Conservation (phyloP, 1,140 invertebrate genomes). For the Drosophila subpulchrella region DNA sequence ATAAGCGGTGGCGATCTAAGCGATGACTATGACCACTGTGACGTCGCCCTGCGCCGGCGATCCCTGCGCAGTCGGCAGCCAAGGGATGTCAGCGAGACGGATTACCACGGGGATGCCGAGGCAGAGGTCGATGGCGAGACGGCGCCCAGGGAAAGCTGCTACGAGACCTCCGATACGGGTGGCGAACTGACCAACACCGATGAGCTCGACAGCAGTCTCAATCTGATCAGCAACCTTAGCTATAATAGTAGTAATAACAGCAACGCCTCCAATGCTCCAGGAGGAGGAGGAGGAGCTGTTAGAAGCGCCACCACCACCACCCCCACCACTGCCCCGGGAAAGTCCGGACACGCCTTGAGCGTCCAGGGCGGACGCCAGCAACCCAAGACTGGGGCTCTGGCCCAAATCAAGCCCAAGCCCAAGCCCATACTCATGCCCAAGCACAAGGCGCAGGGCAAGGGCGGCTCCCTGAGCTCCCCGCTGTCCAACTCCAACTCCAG, state of each 20-base stretch:
- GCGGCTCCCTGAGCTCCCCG: constrained; percentile 70
- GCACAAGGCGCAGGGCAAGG: constrained; percentile 52
- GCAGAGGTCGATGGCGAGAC: constrained; percentile 68
- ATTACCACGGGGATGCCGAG: constrained; percentile 76
- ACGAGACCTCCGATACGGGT: constrained; percentile 80
- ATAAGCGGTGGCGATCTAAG: constrained; percentile 78
- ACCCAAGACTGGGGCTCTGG: constrained; percentile 72
- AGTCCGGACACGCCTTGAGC: constrained; percentile 56
- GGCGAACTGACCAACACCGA: constrained; percentile 80
- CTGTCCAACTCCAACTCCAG: constrained; percentile 71
- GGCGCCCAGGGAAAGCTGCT: constrained; percentile 74
- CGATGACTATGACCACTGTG: constrained; percentile 78
- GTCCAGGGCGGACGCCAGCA: constrained; percentile 46
- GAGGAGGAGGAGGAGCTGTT: constrained; percentile 21
- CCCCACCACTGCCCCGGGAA: constrained; percentile 32
- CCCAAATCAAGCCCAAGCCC: constrained; percentile 65
- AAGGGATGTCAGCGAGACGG: constrained; percentile 71
- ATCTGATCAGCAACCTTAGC: constrained; percentile 83
- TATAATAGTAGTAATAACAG: constrained; percentile 85
- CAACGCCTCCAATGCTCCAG: constrained; percentile 67
- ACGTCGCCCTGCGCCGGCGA: constrained; percentile 55
- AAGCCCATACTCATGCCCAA: constrained; percentile 76
- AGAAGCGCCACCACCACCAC: constrained; percentile 3
- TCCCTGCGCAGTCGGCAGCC: constrained; percentile 36
- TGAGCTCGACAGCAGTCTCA: constrained; percentile 78